Base-by-base conservation (phyloP, 2,797 vertebrate species). In the Notolabrus celidotus region DNA sequence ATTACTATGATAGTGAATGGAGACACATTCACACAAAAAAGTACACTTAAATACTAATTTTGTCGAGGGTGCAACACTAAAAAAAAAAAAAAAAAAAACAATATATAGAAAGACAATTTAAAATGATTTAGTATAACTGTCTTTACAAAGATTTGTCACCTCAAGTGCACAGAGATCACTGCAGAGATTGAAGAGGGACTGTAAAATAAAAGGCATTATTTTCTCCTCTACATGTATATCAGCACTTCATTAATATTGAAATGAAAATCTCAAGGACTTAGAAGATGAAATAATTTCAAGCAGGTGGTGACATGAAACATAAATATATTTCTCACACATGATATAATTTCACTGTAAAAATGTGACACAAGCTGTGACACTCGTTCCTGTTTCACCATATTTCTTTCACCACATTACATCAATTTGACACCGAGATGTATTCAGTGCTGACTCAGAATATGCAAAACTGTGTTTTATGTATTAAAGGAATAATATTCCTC, bases 241-340 rank as follows among this genome's bases (percentile, higher is more conserved):
- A 55, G 1, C 14, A 39, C 16, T 25, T 53, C 10, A 34, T 19
- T 31, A n/a, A 34, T 11, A 57, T 2, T 57, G 36, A 51, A 41
- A 29, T 43, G 39, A 57, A 3, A 71, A 59, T 51, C 5, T 31
- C 27, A 46, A 61, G 16, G 22, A 7, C 51, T 23, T 20, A 6
- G 36, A 27, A 25, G 19, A 56, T 47, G 10, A 66, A 29, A 52
- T 29, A 57, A 19, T 34, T 57, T 31, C 16, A 25, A 46, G 33
- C 8, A 29, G 6, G 10, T 67, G 22, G 22, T 42, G 15, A 15
- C 11, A 6, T 47, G 42, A 14, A 27, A 17, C n/a, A 27, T 41
- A 17, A 43, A 12, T 29, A 43, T 12, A 20, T 38, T 29, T 23
- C n/a, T 54, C 16, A 49, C 17, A 65, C 43, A 10, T 39, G 55